A percentile compares a stretch with the other conserved stretches of the same genome.
Conservation (phyloP, 2,113 vertebrate species). For the Tenrec ecaudatus region DNA sequence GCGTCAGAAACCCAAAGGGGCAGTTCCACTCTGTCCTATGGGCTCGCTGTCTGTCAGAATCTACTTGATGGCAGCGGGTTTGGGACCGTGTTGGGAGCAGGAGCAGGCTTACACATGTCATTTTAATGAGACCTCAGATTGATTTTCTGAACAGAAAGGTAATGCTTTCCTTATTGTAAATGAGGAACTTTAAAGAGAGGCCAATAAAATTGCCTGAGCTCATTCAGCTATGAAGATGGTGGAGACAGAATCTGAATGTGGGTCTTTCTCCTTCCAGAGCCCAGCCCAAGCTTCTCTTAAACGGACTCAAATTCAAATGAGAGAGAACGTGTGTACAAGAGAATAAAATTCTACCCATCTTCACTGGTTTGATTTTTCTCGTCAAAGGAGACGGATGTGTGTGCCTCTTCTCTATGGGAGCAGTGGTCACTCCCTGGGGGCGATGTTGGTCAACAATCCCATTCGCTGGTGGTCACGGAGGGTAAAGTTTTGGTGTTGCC, state of each 20-base stretch:
- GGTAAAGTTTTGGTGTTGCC: not conserved
- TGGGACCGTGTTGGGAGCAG: not conserved
- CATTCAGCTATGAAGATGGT: not conserved
- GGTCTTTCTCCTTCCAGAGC: slow-evolving; percentile 20
- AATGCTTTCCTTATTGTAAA: not conserved
- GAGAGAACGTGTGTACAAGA: not conserved
- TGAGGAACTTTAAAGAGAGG: not conserved
- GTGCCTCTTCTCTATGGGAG: not conserved
- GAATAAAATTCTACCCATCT: not conserved
- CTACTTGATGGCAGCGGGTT: not conserved
- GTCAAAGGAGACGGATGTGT: not conserved
- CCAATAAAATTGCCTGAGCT: not conserved
- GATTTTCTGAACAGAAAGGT: not conserved
- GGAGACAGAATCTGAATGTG: not conserved
- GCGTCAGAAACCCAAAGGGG: too few species aligned
- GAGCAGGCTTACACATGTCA: not conserved
- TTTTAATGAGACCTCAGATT: not conserved
- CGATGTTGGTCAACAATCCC: not conserved
- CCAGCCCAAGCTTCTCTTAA: not conserved
- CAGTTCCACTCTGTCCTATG: too few species aligned
- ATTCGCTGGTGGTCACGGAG: not conserved
- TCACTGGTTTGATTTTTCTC: slow-evolving; percentile 4
- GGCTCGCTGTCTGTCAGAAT: too few species aligned
- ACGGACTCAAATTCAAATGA: not conserved
- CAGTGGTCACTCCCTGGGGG: not conserved